Percentiles rank a stretch among this genome's conserved stretches.
Conservation (phyloP, 1,140 invertebrate species). For the Leptonema lineaticorne region DNA sequence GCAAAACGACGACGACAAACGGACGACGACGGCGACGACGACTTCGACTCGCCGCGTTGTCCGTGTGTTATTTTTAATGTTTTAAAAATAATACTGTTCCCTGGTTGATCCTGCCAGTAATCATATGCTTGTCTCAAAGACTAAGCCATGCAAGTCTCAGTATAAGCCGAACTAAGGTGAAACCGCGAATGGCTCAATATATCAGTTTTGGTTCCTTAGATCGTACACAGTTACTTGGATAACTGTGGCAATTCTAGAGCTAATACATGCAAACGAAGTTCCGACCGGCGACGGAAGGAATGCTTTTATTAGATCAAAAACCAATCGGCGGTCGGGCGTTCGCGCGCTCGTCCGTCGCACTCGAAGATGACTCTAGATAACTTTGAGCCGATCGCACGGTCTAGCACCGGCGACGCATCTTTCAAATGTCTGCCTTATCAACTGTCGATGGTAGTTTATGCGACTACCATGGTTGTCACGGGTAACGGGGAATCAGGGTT, state of each 20-base stretch:
- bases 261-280: conserved; percentile 76
- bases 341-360: too few species aligned
- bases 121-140: conserved; percentile 78
- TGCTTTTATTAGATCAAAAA: too few species aligned
- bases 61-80: too few species aligned
- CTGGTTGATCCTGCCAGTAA: conserved; percentile 74
- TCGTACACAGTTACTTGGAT: conserved; percentile 77
- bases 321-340: too few species aligned
- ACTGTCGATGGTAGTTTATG: conserved; percentile 78
- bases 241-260: conserved; percentile 87
- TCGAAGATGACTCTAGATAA: conserved; percentile 85
- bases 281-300: conserved; percentile 66
- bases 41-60: too few species aligned
- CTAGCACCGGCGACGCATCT: conserved; percentile 73
- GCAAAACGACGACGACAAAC: too few species aligned
- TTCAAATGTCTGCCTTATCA: conserved; percentile 89
- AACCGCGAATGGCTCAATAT: conserved; percentile 80
- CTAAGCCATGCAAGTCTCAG: conserved; percentile 80
- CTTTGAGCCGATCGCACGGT: conserved; percentile 73
- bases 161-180: conserved; percentile 69
- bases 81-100: too few species aligned
- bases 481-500: conserved; percentile 72
- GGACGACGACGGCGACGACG: too few species aligned
- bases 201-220: conserved; percentile 75
- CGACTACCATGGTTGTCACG: conserved; percentile 79